These are phyloP conservation scores for Sarcophaga caerulescens DNA, from an alignment of 2,888 invertebrate genomes.

Conservation along the genomic window DNA sequence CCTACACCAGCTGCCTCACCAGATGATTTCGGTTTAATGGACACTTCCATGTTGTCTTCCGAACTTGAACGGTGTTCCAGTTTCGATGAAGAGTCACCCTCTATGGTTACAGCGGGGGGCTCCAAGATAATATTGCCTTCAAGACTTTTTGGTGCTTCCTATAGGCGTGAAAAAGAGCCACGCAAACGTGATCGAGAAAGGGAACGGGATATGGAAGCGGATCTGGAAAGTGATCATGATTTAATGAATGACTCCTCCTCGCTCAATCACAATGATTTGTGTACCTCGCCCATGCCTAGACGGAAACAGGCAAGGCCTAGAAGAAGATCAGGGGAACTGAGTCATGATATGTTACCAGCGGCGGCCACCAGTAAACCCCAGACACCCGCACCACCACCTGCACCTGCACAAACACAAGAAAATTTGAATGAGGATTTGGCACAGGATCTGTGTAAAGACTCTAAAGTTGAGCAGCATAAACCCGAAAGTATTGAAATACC, in stretches of 20 bases:
- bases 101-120: constrained; percentile 78
- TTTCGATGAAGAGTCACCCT: constrained; percentile 81
- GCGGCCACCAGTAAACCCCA: too few species aligned
- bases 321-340: constrained; percentile 89
- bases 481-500: constrained; percentile 49
- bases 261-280: constrained; percentile 81
- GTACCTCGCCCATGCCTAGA: constrained; percentile 90
- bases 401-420: constrained; percentile 39
- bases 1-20: constrained; percentile 81
- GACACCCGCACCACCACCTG: constrained; percentile 68
- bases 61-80: constrained; percentile 80
- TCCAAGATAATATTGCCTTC: constrained; percentile 79
- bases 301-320: constrained; percentile 93
- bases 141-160: constrained; percentile 77
- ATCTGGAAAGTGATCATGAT: constrained; percentile 79
- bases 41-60: constrained; percentile 77
- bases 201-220: constrained; percentile 75
- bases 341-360: constrained; percentile 77
- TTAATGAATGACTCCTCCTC: constrained; percentile 72
- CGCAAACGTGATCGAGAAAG: constrained; percentile 68
- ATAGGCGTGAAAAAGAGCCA: constrained; percentile 76
- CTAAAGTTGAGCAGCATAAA: constrained; percentile 51
- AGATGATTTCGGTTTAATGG: constrained; percentile 78
- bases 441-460: constrained; percentile 70
- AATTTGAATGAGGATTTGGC: constrained; percentile 21